Evolutionary conservation across 2,797 vertebrate species (phyloP), one percentile per base, ranked within the genome.

Genomic region (Menidia menidia): DNA sequence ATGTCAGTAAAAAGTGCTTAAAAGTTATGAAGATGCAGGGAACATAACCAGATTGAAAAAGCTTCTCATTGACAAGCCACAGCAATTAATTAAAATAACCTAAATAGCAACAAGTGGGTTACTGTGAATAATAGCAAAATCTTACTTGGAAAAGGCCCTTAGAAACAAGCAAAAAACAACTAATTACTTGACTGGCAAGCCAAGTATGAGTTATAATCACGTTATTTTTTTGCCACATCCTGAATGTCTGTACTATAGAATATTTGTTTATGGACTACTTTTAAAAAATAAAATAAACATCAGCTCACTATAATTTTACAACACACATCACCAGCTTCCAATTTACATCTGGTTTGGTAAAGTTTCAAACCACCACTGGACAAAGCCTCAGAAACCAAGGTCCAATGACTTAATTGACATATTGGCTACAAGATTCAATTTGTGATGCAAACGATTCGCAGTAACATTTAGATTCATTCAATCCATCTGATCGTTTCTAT

Each of bases 401-500:
- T 51, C 18, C 14, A 44, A 14, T 35, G 35, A 13, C 33, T 66
- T 31, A 48, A 69, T 56, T 68, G 73, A 44, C 45, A 81, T 48
- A 19, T 54, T 65, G 63, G 52, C 68, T 45, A 67, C 66, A 73
- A n/a, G 41, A 54, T 65, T 12, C 32, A 61, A 47, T 32, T 31
- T 33, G 14, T 35, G 39, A 2, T 68, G 30, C 33, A 57, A 35
- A 68, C 33, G 30, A 39, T 25, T 61, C 18, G 0, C 25, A 55
- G 41, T 9, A 59, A 58, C 6, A 52, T 64, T 53, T 15, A 2
- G 3, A 71, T 45, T 58, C 39, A 64, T 63, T 6, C n/a, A 57
- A 31, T 66, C 31, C 57, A 31, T 25, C 45, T 42, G 12, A 25
- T 5, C 4, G 45, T 42, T 45, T 7, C 11, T 12, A 31, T 11